These are phyloP conservation scores for Archilochus colubris DNA, from an alignment of 2,113 vertebrate species.

Conservation along the genomic window DNA sequence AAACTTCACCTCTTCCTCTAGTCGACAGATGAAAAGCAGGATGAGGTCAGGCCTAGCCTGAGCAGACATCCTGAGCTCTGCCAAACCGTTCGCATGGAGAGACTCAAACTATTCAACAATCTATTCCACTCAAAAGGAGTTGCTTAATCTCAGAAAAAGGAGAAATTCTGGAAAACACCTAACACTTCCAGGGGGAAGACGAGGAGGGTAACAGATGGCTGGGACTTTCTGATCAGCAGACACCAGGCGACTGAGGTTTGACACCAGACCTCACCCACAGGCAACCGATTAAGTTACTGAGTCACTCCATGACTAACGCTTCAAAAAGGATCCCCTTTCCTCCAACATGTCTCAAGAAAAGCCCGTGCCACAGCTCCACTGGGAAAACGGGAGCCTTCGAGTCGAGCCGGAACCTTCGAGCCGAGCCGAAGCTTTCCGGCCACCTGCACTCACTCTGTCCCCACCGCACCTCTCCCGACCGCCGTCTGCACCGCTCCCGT, in stretches of 20 bases:
- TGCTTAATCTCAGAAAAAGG: not conserved
- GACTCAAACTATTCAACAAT: rapidly evolving
- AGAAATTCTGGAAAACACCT: not conserved
- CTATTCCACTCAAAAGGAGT: no score
- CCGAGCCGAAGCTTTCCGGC: no score
- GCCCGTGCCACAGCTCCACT: rapidly evolving
- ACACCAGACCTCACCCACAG: not conserved
- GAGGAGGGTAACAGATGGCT: not conserved
- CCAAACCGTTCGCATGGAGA: not conserved
- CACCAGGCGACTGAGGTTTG: rapidly evolving
- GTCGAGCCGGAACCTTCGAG: not conserved
- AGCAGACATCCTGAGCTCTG: not conserved
- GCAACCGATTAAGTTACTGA: not conserved
- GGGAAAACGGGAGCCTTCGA: rapidly evolving
- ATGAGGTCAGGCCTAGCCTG: not conserved
- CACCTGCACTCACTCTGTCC: not conserved
- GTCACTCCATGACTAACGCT: rapidly evolving
- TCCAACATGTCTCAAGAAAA: not conserved
- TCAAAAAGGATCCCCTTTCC: rapidly evolving
- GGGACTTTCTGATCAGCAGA: not conserved
- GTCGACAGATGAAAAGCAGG: not conserved
- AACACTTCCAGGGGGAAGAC: rapidly evolving
- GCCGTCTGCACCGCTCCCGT: no score
- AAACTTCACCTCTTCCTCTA: not conserved
- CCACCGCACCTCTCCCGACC: no score